These are phyloP conservation scores for Ameiurus melas DNA, from an alignment of 2,113 vertebrate genomes.

Conservation along the genomic window DNA sequence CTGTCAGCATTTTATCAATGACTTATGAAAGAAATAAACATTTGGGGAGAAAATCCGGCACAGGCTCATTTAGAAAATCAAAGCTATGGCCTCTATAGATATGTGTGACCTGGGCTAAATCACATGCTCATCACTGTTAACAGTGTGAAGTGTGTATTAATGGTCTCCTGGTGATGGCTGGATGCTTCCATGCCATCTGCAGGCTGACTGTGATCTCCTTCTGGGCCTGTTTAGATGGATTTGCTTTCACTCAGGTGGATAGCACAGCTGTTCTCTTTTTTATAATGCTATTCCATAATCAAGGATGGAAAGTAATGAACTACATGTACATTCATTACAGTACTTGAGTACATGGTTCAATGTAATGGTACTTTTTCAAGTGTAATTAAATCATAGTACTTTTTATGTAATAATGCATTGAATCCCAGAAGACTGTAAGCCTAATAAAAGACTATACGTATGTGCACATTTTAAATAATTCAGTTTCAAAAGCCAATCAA, in stretches of 20 bases:
- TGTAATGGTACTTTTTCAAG: not conserved
- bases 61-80: not conserved
- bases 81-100: conserved; percentile 21
- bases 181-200: conserved; percentile 9
- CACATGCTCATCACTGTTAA: not conserved
- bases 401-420: not conserved
- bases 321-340: not conserved
- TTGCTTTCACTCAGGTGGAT: conserved; percentile 25
- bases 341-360: not conserved
- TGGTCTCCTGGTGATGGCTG: conserved; percentile 21
- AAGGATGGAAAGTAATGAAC: not conserved
- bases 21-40: not conserved
- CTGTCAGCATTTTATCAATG: not conserved
- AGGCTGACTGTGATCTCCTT: conserved; percentile 15
- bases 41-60: not conserved
- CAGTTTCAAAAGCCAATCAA: not conserved
- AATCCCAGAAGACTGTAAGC: not conserved
- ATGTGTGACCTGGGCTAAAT: not conserved
- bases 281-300: not conserved
- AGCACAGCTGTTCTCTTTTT: conserved; percentile 16
- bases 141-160: conserved; percentile 16
- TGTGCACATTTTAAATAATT: not conserved
- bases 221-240: conserved; percentile 28
- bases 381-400: not conserved
- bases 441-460: not conserved